Evolutionary conservation across 2,888 invertebrate species (phyloP).

Genomic region (Melangyna quadrimaculata): DNA sequence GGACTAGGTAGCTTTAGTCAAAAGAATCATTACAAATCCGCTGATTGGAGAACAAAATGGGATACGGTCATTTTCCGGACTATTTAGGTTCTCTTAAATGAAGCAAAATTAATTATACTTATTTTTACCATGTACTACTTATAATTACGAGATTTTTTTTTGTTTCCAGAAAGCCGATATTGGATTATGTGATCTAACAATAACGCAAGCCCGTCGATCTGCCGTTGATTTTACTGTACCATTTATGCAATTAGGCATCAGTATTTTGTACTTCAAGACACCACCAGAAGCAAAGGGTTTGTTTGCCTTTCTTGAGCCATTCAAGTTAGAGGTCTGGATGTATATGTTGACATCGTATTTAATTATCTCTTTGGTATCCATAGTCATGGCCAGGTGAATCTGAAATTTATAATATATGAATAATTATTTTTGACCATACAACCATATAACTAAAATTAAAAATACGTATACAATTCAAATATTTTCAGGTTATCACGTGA

Average conservation of each 20-base stretch:
- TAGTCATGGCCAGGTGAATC: constrained; percentile 87
- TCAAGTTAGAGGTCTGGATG: constrained; percentile 93
- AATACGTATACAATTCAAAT: too few relatives aligned
- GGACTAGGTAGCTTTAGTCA: too few relatives aligned
- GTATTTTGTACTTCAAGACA: constrained; percentile 90
- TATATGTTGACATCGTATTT: constrained; percentile 94
- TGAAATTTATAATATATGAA: neutral
- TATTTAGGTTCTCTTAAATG: too few relatives aligned
- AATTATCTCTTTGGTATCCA: constrained; percentile 90
- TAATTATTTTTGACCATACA: too few relatives aligned
- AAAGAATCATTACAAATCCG: too few relatives aligned
- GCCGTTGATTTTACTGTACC: constrained; percentile 97
- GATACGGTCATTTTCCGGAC: too few relatives aligned
- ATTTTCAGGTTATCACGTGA: constrained; percentile 89
- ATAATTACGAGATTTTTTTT: too few relatives aligned
- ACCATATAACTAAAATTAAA: too few relatives aligned
- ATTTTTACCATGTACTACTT: too few relatives aligned
- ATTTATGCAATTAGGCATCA: constrained; percentile 97
- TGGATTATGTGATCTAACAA: constrained; percentile 97
- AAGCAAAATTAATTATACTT: too few relatives aligned
- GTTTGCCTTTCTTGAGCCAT: constrained; percentile 94
- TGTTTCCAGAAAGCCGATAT: constrained; percentile 93
- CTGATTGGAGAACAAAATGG: too few relatives aligned
- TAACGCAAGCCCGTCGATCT: constrained; percentile 93
- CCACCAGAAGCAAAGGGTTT: constrained; percentile 90